These are phyloP conservation scores for Pangasius sanitwongsei DNA, from an alignment of 2,797 vertebrate species.

Conservation along the genomic window DNA sequence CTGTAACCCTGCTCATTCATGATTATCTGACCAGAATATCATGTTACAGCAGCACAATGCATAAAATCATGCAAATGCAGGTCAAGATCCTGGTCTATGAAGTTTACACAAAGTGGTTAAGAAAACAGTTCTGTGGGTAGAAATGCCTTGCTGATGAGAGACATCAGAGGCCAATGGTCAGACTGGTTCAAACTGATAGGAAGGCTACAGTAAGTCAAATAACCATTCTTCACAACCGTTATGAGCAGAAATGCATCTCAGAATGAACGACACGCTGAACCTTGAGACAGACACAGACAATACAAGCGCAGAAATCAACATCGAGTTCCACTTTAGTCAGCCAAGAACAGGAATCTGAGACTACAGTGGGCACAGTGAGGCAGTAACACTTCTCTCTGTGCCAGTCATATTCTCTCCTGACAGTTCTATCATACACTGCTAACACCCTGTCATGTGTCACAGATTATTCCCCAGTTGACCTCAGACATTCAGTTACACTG, in stretches of 20 bases:
- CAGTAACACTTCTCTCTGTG: neutral
- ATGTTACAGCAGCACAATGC: neutral
- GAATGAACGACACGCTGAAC: neutral
- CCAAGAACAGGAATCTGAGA: neutral
- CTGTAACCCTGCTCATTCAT: neutral
- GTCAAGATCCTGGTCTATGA: neutral
- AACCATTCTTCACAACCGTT: neutral
- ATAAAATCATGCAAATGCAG: neutral
- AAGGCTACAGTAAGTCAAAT: neutral
- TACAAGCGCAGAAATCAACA: neutral
- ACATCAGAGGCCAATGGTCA: neutral
- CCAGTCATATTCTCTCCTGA: neutral
- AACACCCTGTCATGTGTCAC: neutral
- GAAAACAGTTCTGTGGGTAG: neutral
- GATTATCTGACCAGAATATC: neutral
- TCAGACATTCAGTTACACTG: neutral
- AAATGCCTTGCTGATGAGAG: too few relatives aligned
- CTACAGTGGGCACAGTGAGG: neutral
- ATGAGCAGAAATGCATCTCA: neutral
- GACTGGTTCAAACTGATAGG: neutral
- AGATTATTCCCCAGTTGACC: neutral
- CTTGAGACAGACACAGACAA: neutral
- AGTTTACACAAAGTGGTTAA: neutral
- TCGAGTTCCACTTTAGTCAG: neutral
- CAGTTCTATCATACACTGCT: neutral